Evolutionary conservation across 2,888 invertebrate species (phyloP), one percentile per base, ranked within the genome.

Genomic region (Anthoptus insignis): DNA sequence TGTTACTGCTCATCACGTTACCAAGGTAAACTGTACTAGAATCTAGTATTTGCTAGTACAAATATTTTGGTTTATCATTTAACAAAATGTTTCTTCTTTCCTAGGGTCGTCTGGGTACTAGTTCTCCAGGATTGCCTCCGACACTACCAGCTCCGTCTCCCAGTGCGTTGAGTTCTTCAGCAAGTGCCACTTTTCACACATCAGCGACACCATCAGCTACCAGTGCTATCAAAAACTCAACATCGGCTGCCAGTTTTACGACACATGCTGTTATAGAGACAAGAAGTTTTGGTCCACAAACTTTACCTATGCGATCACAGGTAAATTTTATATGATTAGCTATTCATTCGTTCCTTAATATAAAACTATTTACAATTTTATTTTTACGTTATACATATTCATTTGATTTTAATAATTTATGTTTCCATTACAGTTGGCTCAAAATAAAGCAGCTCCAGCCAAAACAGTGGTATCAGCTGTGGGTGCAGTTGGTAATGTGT

Each of bases 71-170:
- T n/a, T n/a, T n/a, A n/a, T n/a, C n/a, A n/a, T n/a, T n/a, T n/a
- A n/a, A n/a, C 1, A 6, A 6, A 47, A 6, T 9, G 1, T 24
- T 3, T 47, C 24, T 22, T 47, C 19, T 6, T 6, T 47, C 27
- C 13, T 74, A 92, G 93, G 92, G 91, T 74, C 92, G 92, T 47
- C 84, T 93, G 37, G 89, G 89, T 64, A 89, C 73, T 49, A 87
- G 87, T 24, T 91, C 95, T 66, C 95, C 95, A 11, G 96, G 96
- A 11, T 94, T 96, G n/a, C 96, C 96, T 1, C 96, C 96, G 24
- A 95, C 96, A 24, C 83, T 96, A 45, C 96, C 96, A 13, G 96
- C 96, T 0, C 96, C 96, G 0, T 95, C 96, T 27, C 96, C 96
- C 14, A 94, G 94, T 73, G 95, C 94, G 61, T 82, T 93, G 22